A percentile compares a stretch with the other conserved stretches of the same genome.
phyloP scores from a whole-genome alignment of 2,113 vertebrate genomes.

The Archocentrus centrarchus region DNA sequence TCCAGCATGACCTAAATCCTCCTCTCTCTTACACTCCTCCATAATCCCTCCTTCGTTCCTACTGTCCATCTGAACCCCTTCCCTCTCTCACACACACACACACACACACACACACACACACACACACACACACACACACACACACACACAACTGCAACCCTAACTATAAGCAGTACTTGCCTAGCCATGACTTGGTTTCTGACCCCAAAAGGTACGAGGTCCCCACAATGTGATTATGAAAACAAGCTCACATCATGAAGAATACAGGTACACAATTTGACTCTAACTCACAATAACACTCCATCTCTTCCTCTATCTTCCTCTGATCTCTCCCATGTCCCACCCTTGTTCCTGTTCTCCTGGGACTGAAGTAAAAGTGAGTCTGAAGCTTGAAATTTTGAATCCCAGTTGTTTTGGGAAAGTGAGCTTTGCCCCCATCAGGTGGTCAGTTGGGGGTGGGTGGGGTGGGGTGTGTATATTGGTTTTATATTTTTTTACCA shows the following conservation, averaged over 20 bases:
- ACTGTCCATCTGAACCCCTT: slow-evolving; percentile 19
- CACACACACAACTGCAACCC: neutral
- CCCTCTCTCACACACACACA: neutral
- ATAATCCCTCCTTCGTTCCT: slow-evolving; percentile 54
- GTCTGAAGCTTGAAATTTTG: neutral
- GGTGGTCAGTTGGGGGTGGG: neutral
- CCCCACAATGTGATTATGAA: neutral
- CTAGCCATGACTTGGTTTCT: neutral
- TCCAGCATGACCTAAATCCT: slow-evolving; percentile 74
- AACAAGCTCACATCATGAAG: neutral
- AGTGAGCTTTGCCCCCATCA: neutral
- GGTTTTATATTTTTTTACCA: neutral
- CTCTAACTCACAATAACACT: neutral
- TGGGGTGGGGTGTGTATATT: neutral
- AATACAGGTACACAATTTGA: neutral
- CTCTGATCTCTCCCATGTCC: neutral
- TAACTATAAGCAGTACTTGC: neutral
- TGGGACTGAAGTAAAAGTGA: neutral
- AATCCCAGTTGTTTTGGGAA: neutral
- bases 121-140: neutral
- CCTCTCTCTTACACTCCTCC: slow-evolving; percentile 27
- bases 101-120: neutral
- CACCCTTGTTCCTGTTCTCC: neutral
- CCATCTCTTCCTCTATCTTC: neutral
- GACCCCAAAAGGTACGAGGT: neutral